phyloP scores from a whole-genome alignment of 2,113 vertebrate species.

The Chascanopsetta lugubris region DNA sequence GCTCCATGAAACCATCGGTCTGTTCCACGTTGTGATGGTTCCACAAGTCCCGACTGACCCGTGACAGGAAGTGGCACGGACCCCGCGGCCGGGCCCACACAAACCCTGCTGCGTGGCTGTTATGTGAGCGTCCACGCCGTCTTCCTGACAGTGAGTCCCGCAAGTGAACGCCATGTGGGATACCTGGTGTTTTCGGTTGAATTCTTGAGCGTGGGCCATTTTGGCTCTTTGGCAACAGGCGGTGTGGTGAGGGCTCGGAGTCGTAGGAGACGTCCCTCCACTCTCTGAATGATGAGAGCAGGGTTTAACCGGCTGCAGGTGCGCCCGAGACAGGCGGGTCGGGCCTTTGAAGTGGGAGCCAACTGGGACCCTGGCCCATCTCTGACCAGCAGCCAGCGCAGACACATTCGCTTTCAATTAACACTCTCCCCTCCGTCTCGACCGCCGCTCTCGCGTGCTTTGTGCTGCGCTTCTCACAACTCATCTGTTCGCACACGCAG shows the following conservation, averaged over 20 bases:
- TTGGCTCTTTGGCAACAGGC: slow-evolving; percentile 54
- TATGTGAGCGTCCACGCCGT: slow-evolving; percentile 6
- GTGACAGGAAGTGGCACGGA: not conserved
- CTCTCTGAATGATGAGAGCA: slow-evolving; percentile 77
- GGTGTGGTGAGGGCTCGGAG: slow-evolving; percentile 48
- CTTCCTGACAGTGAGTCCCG: slow-evolving; percentile 26
- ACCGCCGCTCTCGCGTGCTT: slow-evolving; percentile 35
- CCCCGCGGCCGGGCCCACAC: not conserved
- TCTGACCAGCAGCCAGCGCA: slow-evolving; percentile 70
- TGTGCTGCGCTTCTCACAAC: slow-evolving; percentile 24
- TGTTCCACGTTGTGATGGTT: not conserved
- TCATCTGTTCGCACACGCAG: slow-evolving; percentile 12
- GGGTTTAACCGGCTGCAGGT: slow-evolving; percentile 77
- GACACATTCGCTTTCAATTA: slow-evolving; percentile 79
- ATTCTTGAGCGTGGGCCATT: slow-evolving; percentile 53
- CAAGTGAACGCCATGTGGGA: slow-evolving; percentile 24
- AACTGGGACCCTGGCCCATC: slow-evolving; percentile 76
- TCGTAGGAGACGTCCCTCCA: slow-evolving; percentile 65
- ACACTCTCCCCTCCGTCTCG: slow-evolving; percentile 59
- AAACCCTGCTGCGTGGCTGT: slow-evolving; percentile 18
- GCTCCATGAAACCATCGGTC: not conserved
- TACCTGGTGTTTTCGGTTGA: slow-evolving; percentile 46
- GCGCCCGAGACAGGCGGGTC: slow-evolving; percentile 62
- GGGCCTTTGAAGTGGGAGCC: slow-evolving; percentile 75
- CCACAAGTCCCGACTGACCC: slow-evolving; percentile 26